These are phyloP conservation scores for Drosophila nr. medialis DNA, from an alignment of 2,888 invertebrate species.

Conservation along the genomic window DNA sequence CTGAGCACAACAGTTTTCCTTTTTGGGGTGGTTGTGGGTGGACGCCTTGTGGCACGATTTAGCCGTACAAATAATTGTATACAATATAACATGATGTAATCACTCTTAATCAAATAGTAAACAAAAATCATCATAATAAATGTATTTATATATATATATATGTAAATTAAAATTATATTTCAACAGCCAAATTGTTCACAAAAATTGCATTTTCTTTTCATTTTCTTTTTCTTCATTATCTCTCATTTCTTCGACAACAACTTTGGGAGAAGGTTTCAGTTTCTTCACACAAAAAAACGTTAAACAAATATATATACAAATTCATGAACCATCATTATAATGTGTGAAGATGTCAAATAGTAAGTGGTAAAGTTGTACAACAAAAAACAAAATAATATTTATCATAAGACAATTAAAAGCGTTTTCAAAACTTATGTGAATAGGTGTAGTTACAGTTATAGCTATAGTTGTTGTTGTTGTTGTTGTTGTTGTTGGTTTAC, in stretches of 20 bases:
- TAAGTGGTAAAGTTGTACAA: conserved; percentile 18
- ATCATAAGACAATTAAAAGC: conserved; percentile 66
- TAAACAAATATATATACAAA: no score
- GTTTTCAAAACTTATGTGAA: conserved; percentile 54
- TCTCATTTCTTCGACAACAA: conserved; percentile 52
- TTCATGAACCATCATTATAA: conserved; percentile 4
- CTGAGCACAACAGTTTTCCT: conserved; percentile 44
- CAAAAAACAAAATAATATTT: conserved; percentile 38
- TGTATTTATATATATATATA: conserved; percentile 31
- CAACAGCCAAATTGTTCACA: conserved; percentile 80
- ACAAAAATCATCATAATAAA: conserved; percentile 49
- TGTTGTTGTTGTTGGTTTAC: conserved; percentile 5
- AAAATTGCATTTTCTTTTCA: conserved; percentile 73
- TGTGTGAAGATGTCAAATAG: conserved; percentile 8
- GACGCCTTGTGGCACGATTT: not conserved
- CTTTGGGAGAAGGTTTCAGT: conserved; percentile 41
- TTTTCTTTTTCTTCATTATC: conserved; percentile 40
- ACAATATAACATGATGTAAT: conserved; percentile 49
- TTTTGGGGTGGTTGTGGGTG: not conserved
- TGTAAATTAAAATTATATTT: conserved; percentile 73
- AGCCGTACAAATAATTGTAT: conserved; percentile 32
- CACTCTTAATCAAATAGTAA: conserved; percentile 37
- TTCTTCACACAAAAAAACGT: no score
- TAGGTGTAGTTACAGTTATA: conserved; percentile 37
- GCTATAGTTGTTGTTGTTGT: no score